Conservation (phyloP, 2,113 vertebrate species). For the Salminus brasiliensis region DNA sequence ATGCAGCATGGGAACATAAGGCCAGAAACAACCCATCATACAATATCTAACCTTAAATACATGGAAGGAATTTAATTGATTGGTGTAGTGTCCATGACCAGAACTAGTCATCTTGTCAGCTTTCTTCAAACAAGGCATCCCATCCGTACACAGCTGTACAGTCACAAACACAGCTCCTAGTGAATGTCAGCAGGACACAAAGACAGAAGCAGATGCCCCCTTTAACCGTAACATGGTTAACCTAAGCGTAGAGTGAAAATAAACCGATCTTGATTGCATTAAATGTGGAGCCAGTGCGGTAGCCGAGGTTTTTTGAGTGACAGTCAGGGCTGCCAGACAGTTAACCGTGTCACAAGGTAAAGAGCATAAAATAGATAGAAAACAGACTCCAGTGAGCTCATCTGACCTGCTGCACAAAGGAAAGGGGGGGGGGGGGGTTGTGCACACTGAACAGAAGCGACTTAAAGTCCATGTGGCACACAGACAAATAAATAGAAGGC, state of each 20-base stretch:
- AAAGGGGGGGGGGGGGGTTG: constrained; percentile 40
- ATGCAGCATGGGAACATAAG: not conserved
- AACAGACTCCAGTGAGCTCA: constrained; percentile 33
- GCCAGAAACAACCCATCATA: not conserved
- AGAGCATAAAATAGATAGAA: constrained; percentile 23
- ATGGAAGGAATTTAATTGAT: not conserved
- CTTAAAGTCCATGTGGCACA: constrained; percentile 51
- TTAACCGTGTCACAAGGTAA: constrained; percentile 29
- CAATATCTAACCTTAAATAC: not conserved
- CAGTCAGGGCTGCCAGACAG: not conserved
- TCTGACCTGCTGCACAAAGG: not conserved
- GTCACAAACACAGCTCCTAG: not conserved
- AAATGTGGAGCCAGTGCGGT: not conserved
- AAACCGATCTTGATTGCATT: not conserved
- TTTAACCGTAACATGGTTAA: not conserved
- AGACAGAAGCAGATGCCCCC: not conserved
- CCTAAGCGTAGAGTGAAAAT: not conserved
- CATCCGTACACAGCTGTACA: not conserved
- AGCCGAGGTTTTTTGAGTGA: constrained; percentile 1
- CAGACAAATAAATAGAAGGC: constrained; percentile 50
- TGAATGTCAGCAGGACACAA: not conserved
- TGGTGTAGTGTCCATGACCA: not conserved
- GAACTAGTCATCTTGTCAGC: not conserved
- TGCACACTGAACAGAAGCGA: constrained; percentile 56
- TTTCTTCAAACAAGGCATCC: not conserved